Evolutionary conservation across 1,140 invertebrate species (phyloP), one percentile per base, ranked within the genome.

Genomic region (Heterodera carotae): DNA sequence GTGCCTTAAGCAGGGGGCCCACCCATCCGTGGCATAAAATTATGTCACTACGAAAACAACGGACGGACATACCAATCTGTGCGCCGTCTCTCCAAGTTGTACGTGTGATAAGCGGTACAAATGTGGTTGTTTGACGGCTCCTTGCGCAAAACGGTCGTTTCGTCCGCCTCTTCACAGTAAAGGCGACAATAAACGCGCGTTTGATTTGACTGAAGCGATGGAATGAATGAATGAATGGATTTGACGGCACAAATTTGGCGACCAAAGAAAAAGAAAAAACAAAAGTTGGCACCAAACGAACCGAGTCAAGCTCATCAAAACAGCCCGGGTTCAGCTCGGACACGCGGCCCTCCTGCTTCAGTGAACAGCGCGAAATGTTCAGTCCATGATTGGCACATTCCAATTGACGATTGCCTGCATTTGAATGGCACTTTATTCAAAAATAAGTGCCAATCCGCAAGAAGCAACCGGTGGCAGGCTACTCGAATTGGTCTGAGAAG

Each of bases 111-210:
- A 3, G 69, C 76, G 36, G 75, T 78, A 43, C 85, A 87, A 2
- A 48, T 69, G 56, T 85, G 84, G 67, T 84, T 85, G 36, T 76
- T 60, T 31, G 74, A 76, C n/a, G 66, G 62, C 22, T 69, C 74
- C 31, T 76, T 66, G 22, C 62, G 34, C 31, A 79, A 29, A 34
- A 68, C 27, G 78, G 83, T 33, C 43, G 53, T 66, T 85, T 85
- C 48, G 59, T 86, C 82, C 3, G 84, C 86, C 76, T 85, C 84
- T 64, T 85, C 84, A 67, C 84, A 85, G 48, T 83, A 77, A 43
- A 85, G 68, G 36, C 84, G 76, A 67, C 84, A 85, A 70, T 85
- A 85, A 31, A 87, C 79, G 29, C 82, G 69, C 33, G 85, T 84
- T 56, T 77, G 56, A 66, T 87, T 84, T 78, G 76, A 31, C 83